Evolutionary conservation across 2,888 invertebrate species (phyloP).

Genomic region (Drosophila nigricruria): DNA sequence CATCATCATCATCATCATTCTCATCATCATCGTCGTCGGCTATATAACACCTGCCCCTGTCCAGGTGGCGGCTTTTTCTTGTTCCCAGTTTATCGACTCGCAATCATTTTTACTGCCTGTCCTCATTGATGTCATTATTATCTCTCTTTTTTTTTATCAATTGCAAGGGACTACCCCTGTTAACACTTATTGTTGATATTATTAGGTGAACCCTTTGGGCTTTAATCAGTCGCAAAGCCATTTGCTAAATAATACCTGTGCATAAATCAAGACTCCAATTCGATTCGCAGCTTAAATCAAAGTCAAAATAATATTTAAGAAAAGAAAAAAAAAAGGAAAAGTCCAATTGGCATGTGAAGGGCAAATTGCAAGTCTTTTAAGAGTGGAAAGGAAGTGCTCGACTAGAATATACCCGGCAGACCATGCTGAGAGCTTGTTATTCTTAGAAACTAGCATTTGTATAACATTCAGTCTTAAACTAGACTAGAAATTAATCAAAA

Average conservation of each 20-base stretch:
- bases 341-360: not conserved
- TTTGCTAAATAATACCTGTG: not conserved
- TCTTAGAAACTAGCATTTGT: too few relatives aligned
- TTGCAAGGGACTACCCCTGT: not conserved
- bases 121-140: slow-evolving; percentile 28
- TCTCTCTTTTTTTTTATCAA: not conserved
- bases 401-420: not conserved
- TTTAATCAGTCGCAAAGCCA: slow-evolving; percentile 1
- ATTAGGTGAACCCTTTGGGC: slow-evolving; percentile 3
- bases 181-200: not conserved
- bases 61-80: slow-evolving; percentile 27
- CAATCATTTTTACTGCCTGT: slow-evolving; percentile 52
- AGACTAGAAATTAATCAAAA: too few relatives aligned
- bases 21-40: not conserved
- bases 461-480: too few relatives aligned
- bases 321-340: not conserved
- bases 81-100: slow-evolving; percentile 31
- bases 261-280: slow-evolving; percentile 2
- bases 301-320: not conserved
- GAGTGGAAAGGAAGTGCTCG: not conserved
- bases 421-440: too few relatives aligned
- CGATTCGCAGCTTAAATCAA: not conserved
- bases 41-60: not conserved
- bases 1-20: not conserved
- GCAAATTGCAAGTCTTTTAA: not conserved